Evolutionary conservation across 2,113 vertebrate species (phyloP).

Genomic region (Oryzias celebensis): DNA sequence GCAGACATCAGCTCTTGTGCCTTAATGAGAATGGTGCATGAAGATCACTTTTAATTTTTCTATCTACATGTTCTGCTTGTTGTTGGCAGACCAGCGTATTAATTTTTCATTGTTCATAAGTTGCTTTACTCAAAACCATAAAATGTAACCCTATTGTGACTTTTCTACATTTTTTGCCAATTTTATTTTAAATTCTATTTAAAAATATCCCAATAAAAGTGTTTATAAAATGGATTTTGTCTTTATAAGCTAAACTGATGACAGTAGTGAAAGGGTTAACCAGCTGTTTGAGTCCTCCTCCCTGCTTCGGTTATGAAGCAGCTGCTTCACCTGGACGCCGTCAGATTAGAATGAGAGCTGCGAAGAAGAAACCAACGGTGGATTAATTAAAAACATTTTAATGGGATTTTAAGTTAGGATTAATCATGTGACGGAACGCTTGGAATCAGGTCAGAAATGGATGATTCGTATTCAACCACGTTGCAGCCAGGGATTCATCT

Average conservation of each 20-base stretch:
- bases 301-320: slow-evolving; percentile 4
- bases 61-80: slow-evolving; percentile 36
- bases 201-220: no score
- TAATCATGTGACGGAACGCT: slow-evolving; percentile 18
- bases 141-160: no score
- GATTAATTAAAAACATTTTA: not conserved
- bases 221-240: no score
- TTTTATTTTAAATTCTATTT: no score
- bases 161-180: not conserved
- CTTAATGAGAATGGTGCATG: slow-evolving; percentile 42
- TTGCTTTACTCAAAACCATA: no score
- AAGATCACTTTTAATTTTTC: slow-evolving; percentile 27
- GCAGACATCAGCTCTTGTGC: slow-evolving; percentile 8
- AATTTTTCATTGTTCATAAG: no score
- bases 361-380: not conserved
- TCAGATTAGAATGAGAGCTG: slow-evolving; percentile 6
- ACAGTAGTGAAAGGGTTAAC: slow-evolving; percentile 33
- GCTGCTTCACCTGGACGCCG: slow-evolving; percentile 41
- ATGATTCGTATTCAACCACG: slow-evolving; percentile 8
- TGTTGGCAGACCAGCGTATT: no score
- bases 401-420: not conserved
- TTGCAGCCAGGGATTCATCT: not conserved
- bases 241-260: not conserved
- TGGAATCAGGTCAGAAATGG: slow-evolving; percentile 35
- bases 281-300: slow-evolving; percentile 7